phyloP scores from a whole-genome alignment of 2,888 invertebrate species.

The Apamea sordens region DNA sequence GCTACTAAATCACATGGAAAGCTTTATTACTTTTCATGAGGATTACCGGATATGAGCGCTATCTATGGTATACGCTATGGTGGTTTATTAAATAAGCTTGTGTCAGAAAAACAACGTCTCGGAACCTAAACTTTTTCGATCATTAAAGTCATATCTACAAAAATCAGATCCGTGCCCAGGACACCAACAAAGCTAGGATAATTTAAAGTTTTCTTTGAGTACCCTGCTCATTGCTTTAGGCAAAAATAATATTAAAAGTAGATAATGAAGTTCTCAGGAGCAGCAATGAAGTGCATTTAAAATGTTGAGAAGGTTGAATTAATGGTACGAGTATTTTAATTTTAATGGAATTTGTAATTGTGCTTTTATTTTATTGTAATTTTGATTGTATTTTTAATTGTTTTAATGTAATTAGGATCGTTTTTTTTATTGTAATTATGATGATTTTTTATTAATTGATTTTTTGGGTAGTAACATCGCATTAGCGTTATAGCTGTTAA shows the following conservation, averaged over 20 bases:
- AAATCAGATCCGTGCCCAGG: not conserved
- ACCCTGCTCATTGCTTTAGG: not conserved
- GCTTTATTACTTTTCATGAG: slow-evolving; percentile 47
- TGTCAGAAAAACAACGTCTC: not conserved
- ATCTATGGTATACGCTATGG: slow-evolving; percentile 7
- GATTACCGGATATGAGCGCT: slow-evolving; percentile 32
- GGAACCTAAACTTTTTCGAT: not conserved
- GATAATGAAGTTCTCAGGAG: too few relatives aligned
- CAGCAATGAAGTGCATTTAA: too few relatives aligned
- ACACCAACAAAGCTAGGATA: not conserved
- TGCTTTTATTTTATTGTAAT: too few relatives aligned
- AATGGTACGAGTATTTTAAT: too few relatives aligned
- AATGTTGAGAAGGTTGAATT: too few relatives aligned
- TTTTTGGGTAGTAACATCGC: too few relatives aligned
- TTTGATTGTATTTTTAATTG: too few relatives aligned
- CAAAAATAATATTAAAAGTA: not conserved
- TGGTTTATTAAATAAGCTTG: slow-evolving; percentile 14
- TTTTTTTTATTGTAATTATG: too few relatives aligned
- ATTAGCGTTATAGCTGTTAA: too few relatives aligned
- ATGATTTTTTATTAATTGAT: too few relatives aligned
- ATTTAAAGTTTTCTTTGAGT: not conserved
- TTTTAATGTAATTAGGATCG: too few relatives aligned
- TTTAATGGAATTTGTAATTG: too few relatives aligned
- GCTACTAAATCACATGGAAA: slow-evolving; percentile 36
- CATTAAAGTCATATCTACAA: not conserved